Conservation (phyloP, 2,113 vertebrate species). For the Lophura nycthemera region DNA sequence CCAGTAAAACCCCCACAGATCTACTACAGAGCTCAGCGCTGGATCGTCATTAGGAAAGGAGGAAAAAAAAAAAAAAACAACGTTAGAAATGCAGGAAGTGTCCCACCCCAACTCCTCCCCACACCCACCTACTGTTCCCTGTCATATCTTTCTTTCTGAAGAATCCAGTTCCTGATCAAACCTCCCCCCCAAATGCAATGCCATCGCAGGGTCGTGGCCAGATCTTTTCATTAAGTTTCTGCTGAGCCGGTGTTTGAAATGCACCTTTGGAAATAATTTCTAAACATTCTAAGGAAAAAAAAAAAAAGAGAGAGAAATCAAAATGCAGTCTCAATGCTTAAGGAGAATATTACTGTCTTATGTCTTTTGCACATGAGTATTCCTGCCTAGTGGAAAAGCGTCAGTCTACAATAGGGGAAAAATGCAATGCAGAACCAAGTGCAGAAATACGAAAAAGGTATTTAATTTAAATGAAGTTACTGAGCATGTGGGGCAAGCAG, state of each 20-base stretch:
- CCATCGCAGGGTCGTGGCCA: conserved; percentile 77
- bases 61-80: conserved; percentile 77
- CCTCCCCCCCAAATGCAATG: conserved; percentile 80
- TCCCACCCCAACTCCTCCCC: conserved; percentile 79
- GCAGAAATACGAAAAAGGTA: conserved; percentile 64
- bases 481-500: conserved; percentile 58
- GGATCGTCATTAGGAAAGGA: conserved; percentile 95
- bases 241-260: conserved; percentile 76
- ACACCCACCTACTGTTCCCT: conserved; percentile 73
- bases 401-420: conserved; percentile 71
- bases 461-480: conserved; percentile 72
- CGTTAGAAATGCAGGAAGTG: conserved; percentile 87
- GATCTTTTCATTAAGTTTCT: conserved; percentile 75
- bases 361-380: conserved; percentile 77
- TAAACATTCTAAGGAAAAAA: conserved; percentile 63
- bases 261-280: conserved; percentile 77
- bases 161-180: conserved; percentile 81
- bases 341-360: conserved; percentile 74
- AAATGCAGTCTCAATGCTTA: conserved; percentile 76
- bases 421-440: conserved; percentile 75
- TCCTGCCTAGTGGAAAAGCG: conserved; percentile 79
- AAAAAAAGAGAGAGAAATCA: conserved; percentile 71
- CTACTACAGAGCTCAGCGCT: conserved; percentile 97
- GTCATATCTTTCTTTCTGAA: conserved; percentile 86
- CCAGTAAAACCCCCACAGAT: conserved; percentile 97